A percentile compares a stretch with the other conserved stretches of the same genome.
Conservation (phyloP, 2,888 invertebrate genomes). For the Emmelina monodactyla region DNA sequence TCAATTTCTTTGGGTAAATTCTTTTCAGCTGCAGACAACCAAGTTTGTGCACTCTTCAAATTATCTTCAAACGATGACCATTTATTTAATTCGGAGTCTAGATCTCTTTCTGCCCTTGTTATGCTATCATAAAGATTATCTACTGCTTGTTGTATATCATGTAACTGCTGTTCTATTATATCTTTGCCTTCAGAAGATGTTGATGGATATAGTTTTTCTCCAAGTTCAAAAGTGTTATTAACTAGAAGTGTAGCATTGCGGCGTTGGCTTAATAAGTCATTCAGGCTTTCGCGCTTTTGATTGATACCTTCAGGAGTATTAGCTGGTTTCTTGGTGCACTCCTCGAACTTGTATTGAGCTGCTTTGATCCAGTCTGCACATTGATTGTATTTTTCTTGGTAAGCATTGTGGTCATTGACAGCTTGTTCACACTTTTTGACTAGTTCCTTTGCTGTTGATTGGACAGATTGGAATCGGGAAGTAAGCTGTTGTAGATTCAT, state of each 20-base stretch:
- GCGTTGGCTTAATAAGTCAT: constrained; percentile 78
- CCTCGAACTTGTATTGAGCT: constrained; percentile 76
- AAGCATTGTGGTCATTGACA: constrained; percentile 79
- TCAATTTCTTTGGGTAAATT: constrained; percentile 81
- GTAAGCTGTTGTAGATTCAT: constrained; percentile 90
- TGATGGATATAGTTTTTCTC: constrained; percentile 86
- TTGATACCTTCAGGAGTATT: constrained; percentile 74
- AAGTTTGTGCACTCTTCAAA: constrained; percentile 77
- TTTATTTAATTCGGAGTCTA: constrained; percentile 83
- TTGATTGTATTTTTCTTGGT: constrained; percentile 83
- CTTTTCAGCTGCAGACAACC: constrained; percentile 79
- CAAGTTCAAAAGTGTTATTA: constrained; percentile 85
- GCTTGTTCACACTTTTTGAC: constrained; percentile 93
- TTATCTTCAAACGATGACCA: constrained; percentile 94
- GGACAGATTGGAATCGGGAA: constrained; percentile 88
- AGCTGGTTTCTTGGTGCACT: constrained; percentile 69
- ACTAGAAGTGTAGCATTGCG: constrained; percentile 77
- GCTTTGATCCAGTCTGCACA: constrained; percentile 82
- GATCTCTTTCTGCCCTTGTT: constrained; percentile 77
- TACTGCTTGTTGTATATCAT: constrained; percentile 83
- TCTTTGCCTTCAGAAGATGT: constrained; percentile 90
- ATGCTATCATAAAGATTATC: constrained; percentile 84
- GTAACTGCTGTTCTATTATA: constrained; percentile 80
- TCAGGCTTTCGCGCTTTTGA: constrained; percentile 73
- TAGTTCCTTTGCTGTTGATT: constrained; percentile 87